Evolutionary conservation across 2,888 invertebrate genomes (phyloP).

Genomic region (Tachystola acroxantha): DNA sequence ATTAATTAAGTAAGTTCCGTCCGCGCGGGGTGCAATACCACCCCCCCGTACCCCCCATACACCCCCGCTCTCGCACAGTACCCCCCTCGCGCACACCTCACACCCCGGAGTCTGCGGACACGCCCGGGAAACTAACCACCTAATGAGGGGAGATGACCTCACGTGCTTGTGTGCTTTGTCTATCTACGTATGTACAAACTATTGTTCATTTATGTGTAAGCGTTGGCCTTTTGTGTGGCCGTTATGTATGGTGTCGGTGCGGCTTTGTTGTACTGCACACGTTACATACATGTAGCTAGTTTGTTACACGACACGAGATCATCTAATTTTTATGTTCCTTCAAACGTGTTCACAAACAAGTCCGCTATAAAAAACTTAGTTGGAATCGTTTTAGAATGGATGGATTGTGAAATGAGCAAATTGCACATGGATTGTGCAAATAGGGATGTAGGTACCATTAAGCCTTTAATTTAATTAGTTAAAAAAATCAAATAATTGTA

Average conservation of each 20-base stretch:
- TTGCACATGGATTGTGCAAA: too few species aligned
- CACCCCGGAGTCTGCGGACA: constrained; percentile 72
- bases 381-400: too few species aligned
- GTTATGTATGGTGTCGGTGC: constrained; percentile 45
- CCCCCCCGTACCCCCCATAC: constrained; percentile 14
- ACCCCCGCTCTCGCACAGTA: constrained; percentile 32
- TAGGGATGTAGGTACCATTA: too few species aligned
- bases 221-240: constrained; percentile 61
- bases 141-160: constrained; percentile 79
- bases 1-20: constrained; percentile 77
- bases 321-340: too few species aligned
- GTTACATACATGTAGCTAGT: too few species aligned
- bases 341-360: too few species aligned
- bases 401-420: too few species aligned
- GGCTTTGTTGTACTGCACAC: constrained; percentile 28
- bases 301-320: not conserved
- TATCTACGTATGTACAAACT: constrained; percentile 60
- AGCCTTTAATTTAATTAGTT: too few species aligned
- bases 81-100: constrained; percentile 41
- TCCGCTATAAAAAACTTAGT: too few species aligned
- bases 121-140: constrained; percentile 79
- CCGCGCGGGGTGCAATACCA: constrained; percentile 31
- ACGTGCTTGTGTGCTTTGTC: constrained; percentile 72
- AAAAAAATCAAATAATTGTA: too few species aligned
- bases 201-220: constrained; percentile 59